These are phyloP conservation scores for Drosophila cracens DNA, from an alignment of 2,888 invertebrate genomes.

Conservation along the genomic window DNA sequence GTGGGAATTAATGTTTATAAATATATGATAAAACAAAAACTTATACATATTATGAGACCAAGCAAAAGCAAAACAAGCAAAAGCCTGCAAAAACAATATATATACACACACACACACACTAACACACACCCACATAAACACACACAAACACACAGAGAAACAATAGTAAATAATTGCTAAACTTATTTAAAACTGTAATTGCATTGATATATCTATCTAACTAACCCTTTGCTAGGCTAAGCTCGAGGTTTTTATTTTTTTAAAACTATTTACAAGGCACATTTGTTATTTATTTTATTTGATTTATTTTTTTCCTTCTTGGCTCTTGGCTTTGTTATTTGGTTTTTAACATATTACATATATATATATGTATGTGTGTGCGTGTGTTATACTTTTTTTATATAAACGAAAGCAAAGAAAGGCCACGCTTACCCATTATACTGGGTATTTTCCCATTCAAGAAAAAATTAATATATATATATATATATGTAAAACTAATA, in stretches of 20 bases:
- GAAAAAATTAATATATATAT: slow-evolving; percentile 17
- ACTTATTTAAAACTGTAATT: slow-evolving; percentile 30
- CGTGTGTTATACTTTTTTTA: slow-evolving; percentile 22
- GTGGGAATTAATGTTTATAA: slow-evolving; percentile 85
- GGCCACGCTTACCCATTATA: slow-evolving; percentile 55
- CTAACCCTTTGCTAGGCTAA: slow-evolving; percentile 38
- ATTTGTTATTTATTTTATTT: slow-evolving; percentile 70
- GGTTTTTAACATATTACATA: slow-evolving; percentile 38
- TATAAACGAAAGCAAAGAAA: slow-evolving; percentile 40
- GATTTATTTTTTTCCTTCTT: slow-evolving; percentile 17
- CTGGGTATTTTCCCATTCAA: slow-evolving; percentile 47
- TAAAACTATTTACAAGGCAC: slow-evolving; percentile 57
- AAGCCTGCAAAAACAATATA: slow-evolving; percentile 45
- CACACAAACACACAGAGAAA: slow-evolving; percentile 8
- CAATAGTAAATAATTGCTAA: slow-evolving; percentile 32
- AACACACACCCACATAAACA: slow-evolving; percentile 18
- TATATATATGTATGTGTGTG: slow-evolving; percentile 34
- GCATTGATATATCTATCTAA: slow-evolving; percentile 3
- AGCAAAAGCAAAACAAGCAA: slow-evolving; percentile 71
- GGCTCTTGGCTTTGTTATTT: slow-evolving; percentile 56
- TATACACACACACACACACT: slow-evolving; percentile 33
- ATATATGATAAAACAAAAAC: slow-evolving; percentile 82
- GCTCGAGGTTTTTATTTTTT: slow-evolving; percentile 41
- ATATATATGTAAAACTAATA: slow-evolving; percentile 64
- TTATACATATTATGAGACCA: slow-evolving; percentile 80